Conservation (phyloP, 2,113 vertebrate genomes). For the Mormoops blainvillei region DNA sequence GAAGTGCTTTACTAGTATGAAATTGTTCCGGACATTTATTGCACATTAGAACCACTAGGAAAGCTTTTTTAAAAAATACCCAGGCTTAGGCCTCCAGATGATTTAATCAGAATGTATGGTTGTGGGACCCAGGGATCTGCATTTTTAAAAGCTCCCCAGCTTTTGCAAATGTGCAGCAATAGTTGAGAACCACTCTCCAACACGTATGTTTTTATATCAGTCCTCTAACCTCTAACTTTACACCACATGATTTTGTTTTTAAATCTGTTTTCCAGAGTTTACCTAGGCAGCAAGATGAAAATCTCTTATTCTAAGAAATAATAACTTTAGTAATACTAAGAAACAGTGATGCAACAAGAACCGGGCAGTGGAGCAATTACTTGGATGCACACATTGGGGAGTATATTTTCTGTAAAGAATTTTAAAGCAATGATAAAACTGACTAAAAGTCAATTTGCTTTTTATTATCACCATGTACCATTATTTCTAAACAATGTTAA, state of each 20-base stretch:
- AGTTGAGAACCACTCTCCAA: not conserved
- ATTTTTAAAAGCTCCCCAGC: not conserved
- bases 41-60: not conserved
- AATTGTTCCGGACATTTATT: not conserved
- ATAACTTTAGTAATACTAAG: slow-evolving; percentile 24
- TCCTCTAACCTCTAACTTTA: not conserved
- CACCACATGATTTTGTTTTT: not conserved
- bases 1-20: not conserved
- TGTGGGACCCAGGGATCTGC: not conserved
- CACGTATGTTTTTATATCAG: not conserved
- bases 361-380: not conserved
- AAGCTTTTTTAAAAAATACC: not conserved
- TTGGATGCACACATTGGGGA: not conserved
- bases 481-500: not conserved
- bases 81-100: not conserved
- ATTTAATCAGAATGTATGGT: not conserved
- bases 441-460: not conserved
- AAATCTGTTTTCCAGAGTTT: not conserved
- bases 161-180: not conserved
- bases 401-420: not conserved
- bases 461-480: not conserved
- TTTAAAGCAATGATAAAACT: too few relatives aligned
- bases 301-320: slow-evolving; percentile 9
- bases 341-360: not conserved
- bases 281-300: slow-evolving; percentile 8